Base-by-base conservation (phyloP, 2,113 vertebrate species). In the Trachemys scripta region DNA sequence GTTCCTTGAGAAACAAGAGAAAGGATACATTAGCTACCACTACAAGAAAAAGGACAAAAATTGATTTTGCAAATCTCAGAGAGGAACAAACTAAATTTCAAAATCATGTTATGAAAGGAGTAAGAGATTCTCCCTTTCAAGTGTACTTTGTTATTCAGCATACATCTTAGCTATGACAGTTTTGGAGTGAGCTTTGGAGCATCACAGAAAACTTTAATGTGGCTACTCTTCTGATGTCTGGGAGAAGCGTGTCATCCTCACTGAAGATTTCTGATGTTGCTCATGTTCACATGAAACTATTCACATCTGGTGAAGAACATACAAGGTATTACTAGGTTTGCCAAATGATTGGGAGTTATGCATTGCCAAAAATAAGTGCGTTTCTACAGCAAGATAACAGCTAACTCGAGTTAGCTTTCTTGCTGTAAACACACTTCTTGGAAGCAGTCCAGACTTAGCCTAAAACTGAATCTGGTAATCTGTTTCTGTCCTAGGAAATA, bases 401-500 rank as follows among this genome's bases (percentile, higher is more conserved):
- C 62, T 91, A 50, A 35, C 62, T 75, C 85, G 85, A 88, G 93
- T 84, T 92, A 93, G 85, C 92, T 97, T 12, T 80, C 69, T 47
- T 82, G 47, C 78, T 84, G 81, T 1, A 57, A 96, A 92, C 94
- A 95, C 76, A 76, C 0, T 57, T 62, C 11, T 59, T 95, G 89
- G 72, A 35, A 69, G 72, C 38, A 25, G 42, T 76, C 38, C 38
- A 76, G 72, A 27, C 72, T 7, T 76, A 45, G 38, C 65, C 83
- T 95, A 80, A 94, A 96, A 90, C 12, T 75, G 72, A 87, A 87
- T 59, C 42, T 59, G 90, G 80, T 85, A 93, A 79, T 42, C 57
- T 91, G 84, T 85, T 79, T 94, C 92, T 79, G 53, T 88, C 59
- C 54, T 54, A 91, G 91, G 87, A 96, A 95, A 19, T 59, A 78